Base-by-base conservation (phyloP, 2,113 vertebrate genomes). In the Lepisosteus osseus region DNA sequence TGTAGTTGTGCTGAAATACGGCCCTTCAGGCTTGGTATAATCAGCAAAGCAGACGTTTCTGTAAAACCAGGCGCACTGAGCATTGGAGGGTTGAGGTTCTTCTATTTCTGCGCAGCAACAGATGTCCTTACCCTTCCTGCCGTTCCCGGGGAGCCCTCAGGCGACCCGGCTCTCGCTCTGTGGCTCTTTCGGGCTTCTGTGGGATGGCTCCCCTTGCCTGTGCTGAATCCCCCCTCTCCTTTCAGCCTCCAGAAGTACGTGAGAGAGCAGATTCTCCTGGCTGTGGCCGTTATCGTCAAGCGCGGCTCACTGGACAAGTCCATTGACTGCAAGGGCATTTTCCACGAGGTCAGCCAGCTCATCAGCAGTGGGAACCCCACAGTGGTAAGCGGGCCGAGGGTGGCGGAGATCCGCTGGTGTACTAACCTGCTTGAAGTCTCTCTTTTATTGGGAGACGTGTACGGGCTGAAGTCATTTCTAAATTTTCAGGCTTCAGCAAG, bases 251-350 rank as follows among this genome's bases (percentile, higher is more conserved):
- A 99, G 85, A 99, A 98, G 76, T 99, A 98, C 0, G 97, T 99
- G 63, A 93, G 97, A 73, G 97, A 99, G 88, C 97, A 99, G 93
- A 98, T 99, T 87, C 88, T 99, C 2, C 86, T 99, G 86, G 97
- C 97, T 0, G 96, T 98, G 83, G 97, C 97, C 0, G 97, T 99
- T 76, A 97, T 99, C 81, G 96, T 99, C 82, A 99, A 99, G 86
- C 85, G 97, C 74, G 97, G 96, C 81, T 97, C 96, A 47, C 86
- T 98, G 72, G 97, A 99, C 89, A 98, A 98, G 86, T 96, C 96
- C 45, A 95, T 97, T 64, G 96, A 93, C 93, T 99, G 97, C 84
- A 98, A 99, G 86, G 92, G 97, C 89, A 94, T 99, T 88, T 97
- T 99, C 76, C 95, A 95, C 71, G 97, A 99, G 90, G 97, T 99